phyloP scores from a whole-genome alignment of 2,888 invertebrate species.

The Notodonta dromedarius region DNA sequence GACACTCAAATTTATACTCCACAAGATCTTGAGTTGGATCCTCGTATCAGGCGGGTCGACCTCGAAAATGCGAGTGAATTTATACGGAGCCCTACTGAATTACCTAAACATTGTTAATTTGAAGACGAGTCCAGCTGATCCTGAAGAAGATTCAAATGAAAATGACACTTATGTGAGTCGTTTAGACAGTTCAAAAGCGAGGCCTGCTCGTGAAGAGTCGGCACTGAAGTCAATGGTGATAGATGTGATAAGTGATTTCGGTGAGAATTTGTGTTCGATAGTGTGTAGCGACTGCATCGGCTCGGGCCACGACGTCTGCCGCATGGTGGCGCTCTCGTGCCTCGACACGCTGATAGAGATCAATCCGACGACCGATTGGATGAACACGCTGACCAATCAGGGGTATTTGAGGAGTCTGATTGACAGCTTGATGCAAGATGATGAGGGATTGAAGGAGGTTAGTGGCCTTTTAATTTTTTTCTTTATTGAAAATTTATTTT shows the following conservation, averaged over 20 bases:
- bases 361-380: slow-evolving; percentile 87
- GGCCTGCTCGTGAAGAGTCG: slow-evolving; percentile 61
- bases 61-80: slow-evolving; percentile 92
- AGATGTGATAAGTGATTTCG: slow-evolving; percentile 87
- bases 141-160: slow-evolving; percentile 65
- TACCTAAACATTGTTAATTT: slow-evolving; percentile 90
- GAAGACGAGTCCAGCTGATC: slow-evolving; percentile 70
- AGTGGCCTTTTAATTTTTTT: slow-evolving; percentile 23
- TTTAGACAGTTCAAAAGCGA: slow-evolving; percentile 84
- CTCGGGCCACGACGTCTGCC: slow-evolving; percentile 92
- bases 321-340: slow-evolving; percentile 94
- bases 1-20: slow-evolving; percentile 88
- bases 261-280: slow-evolving; percentile 90
- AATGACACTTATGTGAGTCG: slow-evolving; percentile 85
- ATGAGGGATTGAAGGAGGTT: slow-evolving; percentile 86
- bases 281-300: slow-evolving; percentile 95
- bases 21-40: slow-evolving; percentile 93
- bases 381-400: slow-evolving; percentile 69
- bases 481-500: background rate
- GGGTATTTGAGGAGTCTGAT: slow-evolving; percentile 93
- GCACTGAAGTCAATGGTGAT: slow-evolving; percentile 72
- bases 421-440: slow-evolving; percentile 90
- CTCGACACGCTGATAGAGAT: slow-evolving; percentile 91
- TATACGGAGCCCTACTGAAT: slow-evolving; percentile 93
- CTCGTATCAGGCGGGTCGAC: slow-evolving; percentile 91